Base-by-base conservation (phyloP, 2,797 vertebrate species). In the Parotocinclus haroldoi region DNA sequence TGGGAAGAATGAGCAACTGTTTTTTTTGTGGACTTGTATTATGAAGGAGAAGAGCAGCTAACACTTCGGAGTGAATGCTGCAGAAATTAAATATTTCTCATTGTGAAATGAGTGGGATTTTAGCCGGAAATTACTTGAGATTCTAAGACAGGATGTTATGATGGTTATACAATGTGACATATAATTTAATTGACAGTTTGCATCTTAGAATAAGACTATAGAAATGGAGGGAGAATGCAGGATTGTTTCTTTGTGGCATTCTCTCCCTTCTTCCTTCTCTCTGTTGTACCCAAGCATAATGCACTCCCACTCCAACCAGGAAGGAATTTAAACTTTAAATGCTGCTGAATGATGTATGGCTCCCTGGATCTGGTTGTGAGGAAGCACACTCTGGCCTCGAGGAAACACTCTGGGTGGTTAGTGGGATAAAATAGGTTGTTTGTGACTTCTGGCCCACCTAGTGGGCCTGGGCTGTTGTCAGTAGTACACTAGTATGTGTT, bases 311-410 rank as follows among this genome's bases (percentile, higher is more conserved):
- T 38, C 45, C 42, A 58, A 63, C 56, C 53, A 17, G 59, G 66
- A 61, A 54, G 52, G 51, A 60, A 54, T 72, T 64, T 50, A 63
- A 59, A 60, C 51, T 56, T 66, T 54, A 64, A 69, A 62, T 63
- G 19, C 54, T 67, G 17, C 68, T 65, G 49, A 74, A 69, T 68
- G 59, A 70, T 68, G 63, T 7, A 68, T 76, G 55, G 14, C 17
- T 56, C 67, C 36, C 44, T 13, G 37, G 49, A 57, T 49, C 58
- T 60, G 45, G 59, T 68, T 57, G 63, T 67, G 50, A 73, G 57
- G 52, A 44, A 27, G 66, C 46, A 49, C 67, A 64, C 19, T 19
- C 61, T 69, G 48, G 66, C 36, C 58, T 64, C 27, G 27, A 66
- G 58, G 63, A 74, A 66, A 50, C 59, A 52, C 62, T 61, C 13